Evolutionary conservation across 2,888 invertebrate species (phyloP), one percentile per base, ranked within the genome.

Genomic region (Orthonevra nobilis): DNA sequence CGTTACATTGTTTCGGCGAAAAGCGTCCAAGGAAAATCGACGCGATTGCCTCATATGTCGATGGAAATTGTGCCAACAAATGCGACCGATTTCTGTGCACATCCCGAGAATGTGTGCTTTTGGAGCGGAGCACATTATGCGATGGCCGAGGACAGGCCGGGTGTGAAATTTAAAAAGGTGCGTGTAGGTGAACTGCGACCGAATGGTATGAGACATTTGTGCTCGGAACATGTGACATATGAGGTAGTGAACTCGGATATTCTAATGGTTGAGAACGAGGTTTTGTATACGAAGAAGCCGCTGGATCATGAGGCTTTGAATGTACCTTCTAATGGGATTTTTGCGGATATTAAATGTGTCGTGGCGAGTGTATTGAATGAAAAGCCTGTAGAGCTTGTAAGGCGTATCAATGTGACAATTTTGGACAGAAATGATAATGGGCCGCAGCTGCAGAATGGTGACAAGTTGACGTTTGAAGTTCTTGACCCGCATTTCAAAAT

Each of bases 371-470:
- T 75, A 3, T 14, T 60, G 0, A 81, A 82, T 40, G 60, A 38
- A n/a, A 82, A 82, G 17, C 60, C 75, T 2, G 56, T 66, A 7
- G 82, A 82, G 34, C 60, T 83, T 19, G 61, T 85, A 20, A 87
- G 86, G 73, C 83, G 85, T 1, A 82, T 90, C 4, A 84, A 86
- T 38, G 85, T 92, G n/a, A 88, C 89, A 2, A 93, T 98, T 5
- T 87, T 94, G 52, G 95, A 96, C 86, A 96, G 96, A 87, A 98
- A 98, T 89, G 98, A 98, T 87, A 97, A 98, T 86, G 96, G 96
- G 6, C 97, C 98, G 0, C 90, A 94, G 82, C 83, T 92, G 26
- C 87, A 92, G 81, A 91, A 91, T 81, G 89, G 90, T 44, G 83
- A 84, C 4, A 73, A 81, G 19, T 84, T 86, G 17, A 81, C 82